A percentile compares a stretch with the other conserved stretches of the same genome.
Conservation (phyloP, 2,113 vertebrate genomes). For the Zapornia atra region DNA sequence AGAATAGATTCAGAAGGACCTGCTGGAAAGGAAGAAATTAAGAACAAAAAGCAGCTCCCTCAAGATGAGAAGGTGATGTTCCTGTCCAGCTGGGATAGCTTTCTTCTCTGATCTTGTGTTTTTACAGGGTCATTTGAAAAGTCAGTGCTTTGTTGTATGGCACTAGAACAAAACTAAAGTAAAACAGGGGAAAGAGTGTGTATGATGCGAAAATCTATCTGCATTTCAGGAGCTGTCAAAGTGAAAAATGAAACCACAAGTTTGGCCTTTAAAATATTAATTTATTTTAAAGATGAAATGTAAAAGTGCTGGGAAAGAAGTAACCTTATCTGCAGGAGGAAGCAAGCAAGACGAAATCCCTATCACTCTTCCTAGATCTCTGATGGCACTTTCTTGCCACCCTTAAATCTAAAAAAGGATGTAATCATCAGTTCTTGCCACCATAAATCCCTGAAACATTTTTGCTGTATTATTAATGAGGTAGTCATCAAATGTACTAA, state of each 20-base stretch:
- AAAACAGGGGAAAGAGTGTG: background rate
- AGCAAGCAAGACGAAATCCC: background rate
- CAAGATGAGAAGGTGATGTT: background rate
- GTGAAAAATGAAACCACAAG: slow-evolving; percentile 75
- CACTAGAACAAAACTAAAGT: slow-evolving; percentile 33
- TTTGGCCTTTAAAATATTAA: slow-evolving; percentile 82
- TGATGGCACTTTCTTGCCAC: background rate
- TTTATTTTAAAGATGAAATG: slow-evolving; percentile 71
- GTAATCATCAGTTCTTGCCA: background rate
- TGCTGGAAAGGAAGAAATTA: background rate
- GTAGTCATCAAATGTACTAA: background rate
- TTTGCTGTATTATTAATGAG: slow-evolving; percentile 15
- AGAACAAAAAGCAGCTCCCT: background rate
- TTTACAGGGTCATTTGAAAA: slow-evolving; percentile 8
- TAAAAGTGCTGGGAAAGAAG: slow-evolving; percentile 34
- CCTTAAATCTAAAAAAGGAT: background rate
- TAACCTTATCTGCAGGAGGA: slow-evolving; percentile 45
- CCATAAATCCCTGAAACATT: background rate
- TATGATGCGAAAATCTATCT: slow-evolving; percentile 67
- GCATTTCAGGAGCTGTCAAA: slow-evolving; percentile 74
- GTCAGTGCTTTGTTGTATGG: background rate
- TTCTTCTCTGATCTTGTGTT: background rate
- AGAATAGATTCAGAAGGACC: background rate
- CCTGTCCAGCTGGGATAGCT: background rate
- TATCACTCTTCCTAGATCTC: background rate